Percentiles rank a stretch among this genome's conserved stretches.
Conservation (phyloP, 2,888 invertebrate genomes). For the Stegana nigrithorax region DNA sequence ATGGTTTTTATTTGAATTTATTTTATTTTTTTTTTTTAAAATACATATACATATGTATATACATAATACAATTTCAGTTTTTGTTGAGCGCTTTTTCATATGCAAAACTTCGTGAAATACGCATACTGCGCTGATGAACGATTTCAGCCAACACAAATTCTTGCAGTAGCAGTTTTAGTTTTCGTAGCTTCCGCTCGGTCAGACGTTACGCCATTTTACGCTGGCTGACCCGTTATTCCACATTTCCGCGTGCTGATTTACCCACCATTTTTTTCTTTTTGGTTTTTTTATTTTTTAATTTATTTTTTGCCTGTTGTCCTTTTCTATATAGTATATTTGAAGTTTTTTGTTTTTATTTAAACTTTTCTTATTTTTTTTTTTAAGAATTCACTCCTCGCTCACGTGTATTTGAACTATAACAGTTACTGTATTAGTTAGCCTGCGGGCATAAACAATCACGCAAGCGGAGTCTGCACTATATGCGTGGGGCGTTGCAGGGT, state of each 20-base stretch:
- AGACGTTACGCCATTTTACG: slow-evolving; percentile 2
- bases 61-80: neutral
- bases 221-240: neutral
- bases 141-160: neutral
- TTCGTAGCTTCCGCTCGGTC: neutral
- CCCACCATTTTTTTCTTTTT: neutral
- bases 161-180: slow-evolving; percentile 43
- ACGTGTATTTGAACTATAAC: slow-evolving; percentile 56
- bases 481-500: slow-evolving; percentile 36
- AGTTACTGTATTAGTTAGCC: slow-evolving; percentile 52
- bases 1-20: neutral
- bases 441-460: slow-evolving; percentile 47
- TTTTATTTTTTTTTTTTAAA: neutral
- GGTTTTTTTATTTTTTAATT: neutral
- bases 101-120: slow-evolving; percentile 48
- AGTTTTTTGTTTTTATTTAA: slow-evolving; percentile 1
- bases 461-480: slow-evolving; percentile 5
- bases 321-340: neutral
- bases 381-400: slow-evolving; percentile 38
- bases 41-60: no score
- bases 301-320: no score
- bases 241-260: neutral
- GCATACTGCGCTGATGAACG: slow-evolving; percentile 48
- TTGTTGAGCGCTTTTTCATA: slow-evolving; percentile 23
- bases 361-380: slow-evolving; percentile 29